Percentiles rank a stretch among this genome's conserved stretches.
Evolutionary conservation across 2,113 vertebrate species (phyloP).

Genomic region (Caracal caracal): DNA sequence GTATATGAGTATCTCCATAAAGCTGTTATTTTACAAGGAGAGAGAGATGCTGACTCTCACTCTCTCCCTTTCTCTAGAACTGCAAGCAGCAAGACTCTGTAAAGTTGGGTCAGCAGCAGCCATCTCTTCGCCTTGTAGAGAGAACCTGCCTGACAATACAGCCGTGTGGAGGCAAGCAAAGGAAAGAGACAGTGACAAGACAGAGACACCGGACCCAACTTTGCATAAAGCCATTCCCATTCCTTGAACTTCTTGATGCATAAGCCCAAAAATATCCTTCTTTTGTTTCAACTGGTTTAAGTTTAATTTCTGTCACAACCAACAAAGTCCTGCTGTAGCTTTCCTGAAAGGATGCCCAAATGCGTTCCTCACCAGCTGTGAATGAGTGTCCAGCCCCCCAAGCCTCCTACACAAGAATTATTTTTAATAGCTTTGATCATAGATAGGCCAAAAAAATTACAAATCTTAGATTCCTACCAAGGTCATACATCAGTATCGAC

Average conservation of each 20-base stretch:
- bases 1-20: slow-evolving; percentile 36
- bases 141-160: background rate
- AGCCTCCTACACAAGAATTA: background rate
- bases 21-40: background rate
- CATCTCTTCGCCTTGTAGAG: background rate
- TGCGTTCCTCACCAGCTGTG: background rate
- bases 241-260: background rate
- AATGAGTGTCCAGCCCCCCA: background rate
- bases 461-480: background rate
- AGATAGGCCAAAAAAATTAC: background rate
- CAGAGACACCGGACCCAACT: background rate
- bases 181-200: background rate
- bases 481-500: background rate
- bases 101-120: background rate
- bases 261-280: background rate
- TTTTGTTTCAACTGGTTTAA: slow-evolving; percentile 41
- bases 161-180: background rate
- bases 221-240: background rate
- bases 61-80: background rate
- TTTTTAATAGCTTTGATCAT: slow-evolving; percentile 1
- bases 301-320: background rate
- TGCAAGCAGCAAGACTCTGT: background rate
- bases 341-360: slow-evolving; percentile 8
- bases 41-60: background rate
- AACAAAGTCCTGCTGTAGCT: background rate